phyloP scores from a whole-genome alignment of 2,888 invertebrate genomes.

The Charanyca ferruginea region DNA sequence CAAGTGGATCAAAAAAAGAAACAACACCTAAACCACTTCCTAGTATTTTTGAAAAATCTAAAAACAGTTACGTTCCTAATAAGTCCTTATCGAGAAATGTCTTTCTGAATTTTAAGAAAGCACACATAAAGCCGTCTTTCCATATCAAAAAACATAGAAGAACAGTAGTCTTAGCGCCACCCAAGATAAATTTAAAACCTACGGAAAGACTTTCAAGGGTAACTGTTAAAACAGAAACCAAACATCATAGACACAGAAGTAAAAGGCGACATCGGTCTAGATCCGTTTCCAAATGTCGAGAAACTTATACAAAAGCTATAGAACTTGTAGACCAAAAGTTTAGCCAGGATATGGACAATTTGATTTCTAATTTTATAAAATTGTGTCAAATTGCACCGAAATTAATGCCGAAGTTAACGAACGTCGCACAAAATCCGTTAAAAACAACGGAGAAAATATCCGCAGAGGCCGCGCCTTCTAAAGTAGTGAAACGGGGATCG shows the following conservation, averaged over 20 bases:
- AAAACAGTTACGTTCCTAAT: conserved; percentile 86
- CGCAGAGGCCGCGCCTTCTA: conserved; percentile 79
- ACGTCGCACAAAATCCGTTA: conserved; percentile 73
- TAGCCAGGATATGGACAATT: conserved; percentile 86
- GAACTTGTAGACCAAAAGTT: conserved; percentile 91
- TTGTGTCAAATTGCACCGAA: conserved; percentile 87
- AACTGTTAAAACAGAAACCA: conserved; percentile 85
- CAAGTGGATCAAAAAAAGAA: conserved; percentile 79
- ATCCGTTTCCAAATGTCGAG: conserved; percentile 86
- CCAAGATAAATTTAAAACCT: conserved; percentile 87
- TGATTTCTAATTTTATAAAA: conserved; percentile 86
- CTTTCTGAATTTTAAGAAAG: conserved; percentile 87
- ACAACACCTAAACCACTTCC: conserved; percentile 78
- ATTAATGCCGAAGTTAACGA: conserved; percentile 72
- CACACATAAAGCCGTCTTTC: conserved; percentile 83
- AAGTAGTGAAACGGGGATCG: conserved; percentile 92
- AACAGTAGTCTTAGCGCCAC: conserved; percentile 88
- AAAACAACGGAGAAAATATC: conserved; percentile 89
- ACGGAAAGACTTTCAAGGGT: conserved; percentile 84
- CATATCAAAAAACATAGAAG: conserved; percentile 91
- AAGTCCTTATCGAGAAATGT: conserved; percentile 86
- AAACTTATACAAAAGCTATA: conserved; percentile 92
- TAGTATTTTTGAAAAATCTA: conserved; percentile 86
- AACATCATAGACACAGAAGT: conserved; percentile 87
- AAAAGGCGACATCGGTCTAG: conserved; percentile 87